Base-by-base conservation (phyloP, 2,113 vertebrate species). In the Beaufortia kweichowensis region DNA sequence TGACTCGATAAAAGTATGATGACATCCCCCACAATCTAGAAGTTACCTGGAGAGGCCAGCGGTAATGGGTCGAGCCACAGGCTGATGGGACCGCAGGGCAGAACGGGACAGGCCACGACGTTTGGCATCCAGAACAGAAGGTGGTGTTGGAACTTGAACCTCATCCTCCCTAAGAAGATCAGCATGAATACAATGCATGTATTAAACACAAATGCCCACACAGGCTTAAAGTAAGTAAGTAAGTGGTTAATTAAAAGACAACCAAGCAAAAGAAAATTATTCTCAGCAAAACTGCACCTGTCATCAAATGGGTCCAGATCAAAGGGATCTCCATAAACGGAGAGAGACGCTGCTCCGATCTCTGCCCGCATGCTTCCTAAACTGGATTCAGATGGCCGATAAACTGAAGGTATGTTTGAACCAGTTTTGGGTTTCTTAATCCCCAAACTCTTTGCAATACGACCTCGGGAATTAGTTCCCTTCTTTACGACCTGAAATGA, bases 281-380 rank as follows among this genome's bases (percentile, higher is more conserved):
- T 1, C 4, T 17, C 31, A 24, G 1, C 7, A 12, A 1, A 55
- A 43, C 75, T 19, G 39, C 53, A 86, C 86, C 79, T 84, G 19
- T 91, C 84, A 26, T 92, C 88, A 15, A 94, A 94, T 7, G 94
- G 92, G 84, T 97, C 94, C 83, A 99, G 84, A 82, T 95, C 95
- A 48, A 93, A 93, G 0, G 95, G 94, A 82, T 96, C 95, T 81
- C 96, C 96, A 43, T 96, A 96, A 31, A 99, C 93, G 1, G 96
- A 99, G 1, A 99, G 90, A 3, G 95, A 90, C 39, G 96, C 93
- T n/a, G 93, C 96, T 15, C 96, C 97, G 0, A 98, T 97, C 73
- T 98, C 96, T 1, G 93, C 92, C 31, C 96, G 92, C 96, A 98
- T 94, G 76, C 88, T 87, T 31, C 94, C 94, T 41, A 98, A 87